Conservation (phyloP, 37 sponge, comb jelly and placozoan species). For the Haliclona indistincta region DNA sequence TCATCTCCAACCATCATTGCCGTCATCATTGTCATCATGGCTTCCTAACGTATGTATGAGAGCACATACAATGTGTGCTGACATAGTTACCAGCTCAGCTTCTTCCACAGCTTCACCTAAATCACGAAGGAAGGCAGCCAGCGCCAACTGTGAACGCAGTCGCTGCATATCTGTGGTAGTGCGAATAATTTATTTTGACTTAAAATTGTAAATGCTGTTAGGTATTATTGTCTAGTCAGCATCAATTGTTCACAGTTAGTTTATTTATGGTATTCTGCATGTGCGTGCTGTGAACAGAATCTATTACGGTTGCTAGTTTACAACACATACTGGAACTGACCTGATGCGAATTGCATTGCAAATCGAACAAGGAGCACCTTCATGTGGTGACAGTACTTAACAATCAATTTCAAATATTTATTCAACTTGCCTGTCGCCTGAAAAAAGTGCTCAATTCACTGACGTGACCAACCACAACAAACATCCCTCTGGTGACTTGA, state of each 20-base stretch:
- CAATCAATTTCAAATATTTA: no score
- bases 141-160: constrained; percentile 43
- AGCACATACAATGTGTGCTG: background rate
- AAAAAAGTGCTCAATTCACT: constrained; percentile 55
- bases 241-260: no score
- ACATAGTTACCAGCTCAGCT: constrained; percentile 49
- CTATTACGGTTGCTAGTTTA: no score
- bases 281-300: no score
- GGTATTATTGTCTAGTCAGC: no score
- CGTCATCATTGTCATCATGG: constrained; percentile 9
- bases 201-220: no score
- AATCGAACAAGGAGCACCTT: constrained; percentile 58
- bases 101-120: constrained; percentile 55
- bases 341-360: constrained; percentile 58
- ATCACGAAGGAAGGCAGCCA: constrained; percentile 42
- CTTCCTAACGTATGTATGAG: background rate
- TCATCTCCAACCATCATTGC: constrained; percentile 28
- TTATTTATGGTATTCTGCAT: no score
- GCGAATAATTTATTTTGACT: background rate
- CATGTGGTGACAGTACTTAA: no score
- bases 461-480: constrained; percentile 46
- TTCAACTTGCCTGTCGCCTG: constrained; percentile 27
- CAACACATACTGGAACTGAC: no score
- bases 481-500: constrained; percentile 50
- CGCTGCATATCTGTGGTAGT: constrained; percentile 31